Conservation (phyloP, 2,888 invertebrate species). For the Pristionchus maxplancki region DNA sequence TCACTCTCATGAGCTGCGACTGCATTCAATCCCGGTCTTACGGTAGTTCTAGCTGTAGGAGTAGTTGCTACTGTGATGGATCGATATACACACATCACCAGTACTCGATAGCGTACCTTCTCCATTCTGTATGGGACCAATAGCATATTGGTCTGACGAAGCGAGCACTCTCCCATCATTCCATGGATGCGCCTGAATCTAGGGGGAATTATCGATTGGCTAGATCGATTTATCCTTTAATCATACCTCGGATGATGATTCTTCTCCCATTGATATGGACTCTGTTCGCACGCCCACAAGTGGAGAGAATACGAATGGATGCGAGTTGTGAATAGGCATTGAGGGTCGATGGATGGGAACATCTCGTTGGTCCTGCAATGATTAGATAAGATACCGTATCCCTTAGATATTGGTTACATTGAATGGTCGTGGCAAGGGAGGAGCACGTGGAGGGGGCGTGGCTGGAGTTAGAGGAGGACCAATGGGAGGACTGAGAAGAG, state of each 20-base stretch:
- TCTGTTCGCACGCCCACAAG: conserved; percentile 46
- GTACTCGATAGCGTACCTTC: neutral
- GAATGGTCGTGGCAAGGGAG: conserved; percentile 39
- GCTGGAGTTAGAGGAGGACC: conserved; percentile 35
- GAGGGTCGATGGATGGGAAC: conserved; percentile 24
- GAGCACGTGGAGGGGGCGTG: conserved; percentile 37
- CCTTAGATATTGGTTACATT: neutral
- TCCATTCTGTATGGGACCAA: neutral
- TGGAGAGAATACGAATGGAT: conserved; percentile 45
- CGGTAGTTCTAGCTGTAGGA: conserved; percentile 6
- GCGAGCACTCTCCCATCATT: conserved; percentile 24
- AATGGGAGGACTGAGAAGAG: conserved; percentile 20
- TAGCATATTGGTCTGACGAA: neutral
- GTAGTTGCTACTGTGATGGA: neutral
- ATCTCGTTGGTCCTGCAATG: neutral
- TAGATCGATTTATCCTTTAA: neutral
- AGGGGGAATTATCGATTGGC: neutral
- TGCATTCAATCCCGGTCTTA: neutral
- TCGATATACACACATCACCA: neutral
- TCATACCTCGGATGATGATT: neutral
- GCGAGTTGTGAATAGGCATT: neutral
- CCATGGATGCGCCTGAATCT: conserved; percentile 46
- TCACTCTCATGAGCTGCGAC: conserved; percentile 46
- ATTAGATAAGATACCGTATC: neutral
- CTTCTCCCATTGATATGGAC: neutral